These are phyloP conservation scores for Ceraclea dissimilis DNA, from an alignment of 2,888 invertebrate species.

Conservation along the genomic window DNA sequence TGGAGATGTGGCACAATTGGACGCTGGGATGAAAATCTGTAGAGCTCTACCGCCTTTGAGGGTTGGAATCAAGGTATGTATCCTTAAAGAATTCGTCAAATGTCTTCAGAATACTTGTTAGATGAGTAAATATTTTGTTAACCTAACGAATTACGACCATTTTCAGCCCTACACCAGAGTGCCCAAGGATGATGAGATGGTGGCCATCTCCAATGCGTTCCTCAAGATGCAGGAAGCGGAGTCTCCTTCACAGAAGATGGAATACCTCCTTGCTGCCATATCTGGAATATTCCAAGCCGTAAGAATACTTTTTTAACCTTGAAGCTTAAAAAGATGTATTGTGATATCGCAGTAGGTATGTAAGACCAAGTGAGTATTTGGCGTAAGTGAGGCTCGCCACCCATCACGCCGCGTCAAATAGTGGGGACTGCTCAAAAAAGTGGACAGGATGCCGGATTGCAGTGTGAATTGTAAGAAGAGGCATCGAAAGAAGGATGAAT, in stretches of 20 bases:
- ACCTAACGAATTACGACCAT: too few relatives aligned
- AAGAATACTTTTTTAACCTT: conserved; percentile 34
- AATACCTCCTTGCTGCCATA: conserved; percentile 82
- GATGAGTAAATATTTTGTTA: too few relatives aligned
- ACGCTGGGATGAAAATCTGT: conserved; percentile 62
- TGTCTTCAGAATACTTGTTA: neutral
- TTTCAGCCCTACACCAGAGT: conserved; percentile 62
- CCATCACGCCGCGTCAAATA: too few relatives aligned
- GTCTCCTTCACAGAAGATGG: conserved; percentile 87
- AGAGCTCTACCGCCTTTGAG: conserved; percentile 60
- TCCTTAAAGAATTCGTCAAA: neutral
- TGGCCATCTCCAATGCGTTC: conserved; percentile 70
- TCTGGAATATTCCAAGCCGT: conserved; percentile 79
- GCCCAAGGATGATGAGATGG: conserved; percentile 67
- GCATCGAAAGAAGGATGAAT: too few relatives aligned
- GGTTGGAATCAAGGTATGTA: conserved; percentile 57
- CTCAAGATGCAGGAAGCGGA: conserved; percentile 83
- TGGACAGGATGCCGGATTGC: too few relatives aligned
- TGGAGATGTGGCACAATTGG: conserved; percentile 65
- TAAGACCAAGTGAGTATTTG: too few relatives aligned
- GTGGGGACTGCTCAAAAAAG: too few relatives aligned
- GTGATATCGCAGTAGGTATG: too few relatives aligned
- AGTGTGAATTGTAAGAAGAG: too few relatives aligned
- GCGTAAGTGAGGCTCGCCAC: too few relatives aligned
- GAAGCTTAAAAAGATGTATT: too few relatives aligned